Evolutionary conservation across 1,140 invertebrate species (phyloP).

Genomic region (Acromyrmex heyeri): DNA sequence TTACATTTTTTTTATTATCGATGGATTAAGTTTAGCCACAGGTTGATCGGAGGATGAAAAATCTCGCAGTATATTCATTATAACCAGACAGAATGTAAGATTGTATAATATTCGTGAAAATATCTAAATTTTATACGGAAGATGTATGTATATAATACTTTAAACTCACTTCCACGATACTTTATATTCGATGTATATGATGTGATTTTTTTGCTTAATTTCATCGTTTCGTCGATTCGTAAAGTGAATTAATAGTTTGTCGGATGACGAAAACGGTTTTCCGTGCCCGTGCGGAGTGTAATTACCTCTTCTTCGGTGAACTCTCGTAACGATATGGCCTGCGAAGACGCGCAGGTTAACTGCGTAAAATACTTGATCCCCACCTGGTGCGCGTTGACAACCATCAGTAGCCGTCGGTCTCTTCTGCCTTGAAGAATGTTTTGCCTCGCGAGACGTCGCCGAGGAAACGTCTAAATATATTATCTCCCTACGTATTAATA

Average conservation of each 20-base stretch:
- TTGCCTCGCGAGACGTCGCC: constrained; percentile 54
- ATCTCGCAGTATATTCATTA: neutral
- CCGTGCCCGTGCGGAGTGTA: neutral
- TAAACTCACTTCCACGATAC: neutral
- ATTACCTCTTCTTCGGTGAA: constrained; percentile 32
- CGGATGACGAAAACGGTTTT: neutral
- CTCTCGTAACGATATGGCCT: constrained; percentile 31
- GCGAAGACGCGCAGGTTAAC: constrained; percentile 23
- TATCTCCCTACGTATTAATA: constrained; percentile 76
- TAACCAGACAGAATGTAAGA: neutral
- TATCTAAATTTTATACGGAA: neutral
- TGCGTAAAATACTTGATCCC: constrained; percentile 31
- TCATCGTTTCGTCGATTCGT: neutral
- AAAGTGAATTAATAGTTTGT: constrained; percentile 6
- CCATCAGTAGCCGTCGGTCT: constrained; percentile 13
- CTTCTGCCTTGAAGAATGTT: constrained; percentile 52
- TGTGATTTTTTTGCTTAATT: neutral
- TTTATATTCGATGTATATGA: neutral
- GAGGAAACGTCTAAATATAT: constrained; percentile 75
- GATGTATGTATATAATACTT: neutral
- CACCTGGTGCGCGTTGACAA: neutral
- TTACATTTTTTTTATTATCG: no score
- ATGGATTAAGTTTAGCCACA: no score
- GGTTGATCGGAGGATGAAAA: no score
- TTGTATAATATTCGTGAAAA: neutral